A percentile compares a stretch with the other conserved stretches of the same genome.
These are phyloP conservation scores for Otolemur garnettii DNA, from an alignment of 2,113 vertebrate genomes.

Conservation along the genomic window DNA sequence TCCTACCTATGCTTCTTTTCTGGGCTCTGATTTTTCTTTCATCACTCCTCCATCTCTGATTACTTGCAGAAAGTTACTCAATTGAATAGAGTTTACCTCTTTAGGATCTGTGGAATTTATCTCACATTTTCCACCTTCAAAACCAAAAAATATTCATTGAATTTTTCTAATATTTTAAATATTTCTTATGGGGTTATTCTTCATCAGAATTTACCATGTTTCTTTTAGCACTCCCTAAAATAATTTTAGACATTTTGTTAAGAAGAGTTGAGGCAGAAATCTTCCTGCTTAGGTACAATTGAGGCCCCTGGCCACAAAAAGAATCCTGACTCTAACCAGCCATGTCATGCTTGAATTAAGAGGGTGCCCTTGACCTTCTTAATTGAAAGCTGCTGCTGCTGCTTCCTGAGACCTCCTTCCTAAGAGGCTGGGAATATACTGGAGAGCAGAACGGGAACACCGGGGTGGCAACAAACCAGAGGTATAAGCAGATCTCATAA, in stretches of 20 bases:
- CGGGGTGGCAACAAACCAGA: background rate
- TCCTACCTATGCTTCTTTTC: background rate
- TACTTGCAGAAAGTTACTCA: background rate
- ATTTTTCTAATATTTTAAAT: background rate
- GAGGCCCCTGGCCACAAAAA: background rate
- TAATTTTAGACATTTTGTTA: background rate
- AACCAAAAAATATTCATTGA: background rate
- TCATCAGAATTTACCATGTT: background rate
- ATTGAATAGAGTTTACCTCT: background rate
- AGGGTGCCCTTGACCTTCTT: background rate
- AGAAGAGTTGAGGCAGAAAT: background rate
- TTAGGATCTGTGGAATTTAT: background rate
- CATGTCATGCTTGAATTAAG: background rate
- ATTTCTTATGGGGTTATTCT: background rate
- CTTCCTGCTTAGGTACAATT: background rate
- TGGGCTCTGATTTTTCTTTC: background rate
- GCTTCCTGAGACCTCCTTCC: background rate
- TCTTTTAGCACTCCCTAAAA: background rate
- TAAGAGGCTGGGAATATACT: background rate
- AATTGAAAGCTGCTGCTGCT: background rate
- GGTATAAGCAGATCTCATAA: background rate
- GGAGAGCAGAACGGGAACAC: background rate
- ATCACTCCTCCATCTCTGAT: background rate
- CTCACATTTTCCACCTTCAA: background rate
- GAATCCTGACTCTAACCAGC: background rate